Evolutionary conservation across 2,113 vertebrate genomes (phyloP).

Genomic region (Ammodramus savannarum): DNA sequence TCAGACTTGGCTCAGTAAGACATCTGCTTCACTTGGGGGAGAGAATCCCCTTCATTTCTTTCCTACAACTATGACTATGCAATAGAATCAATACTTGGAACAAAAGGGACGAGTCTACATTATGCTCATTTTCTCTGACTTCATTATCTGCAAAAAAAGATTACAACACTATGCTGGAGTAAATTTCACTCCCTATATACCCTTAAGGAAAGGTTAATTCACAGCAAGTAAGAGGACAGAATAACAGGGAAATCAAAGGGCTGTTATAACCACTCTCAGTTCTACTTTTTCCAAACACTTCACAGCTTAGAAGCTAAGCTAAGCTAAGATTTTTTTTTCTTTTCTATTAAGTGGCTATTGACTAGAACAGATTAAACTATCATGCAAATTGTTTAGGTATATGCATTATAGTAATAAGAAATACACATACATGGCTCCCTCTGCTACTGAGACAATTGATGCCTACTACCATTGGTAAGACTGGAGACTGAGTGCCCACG

Average conservation of each 20-base stretch:
- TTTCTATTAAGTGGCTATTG: background rate
- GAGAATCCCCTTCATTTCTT: background rate
- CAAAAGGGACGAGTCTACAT: background rate
- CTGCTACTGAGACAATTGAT: background rate
- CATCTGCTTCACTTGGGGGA: background rate
- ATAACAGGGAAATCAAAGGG: background rate
- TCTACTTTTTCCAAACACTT: background rate
- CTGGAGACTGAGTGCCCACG: background rate
- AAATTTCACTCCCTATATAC: background rate
- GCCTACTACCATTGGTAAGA: background rate
- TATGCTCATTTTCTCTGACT: background rate
- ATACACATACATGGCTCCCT: background rate
- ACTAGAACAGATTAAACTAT: background rate
- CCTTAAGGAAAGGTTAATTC: background rate
- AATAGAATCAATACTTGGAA: background rate
- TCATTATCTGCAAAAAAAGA: background rate
- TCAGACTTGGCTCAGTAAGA: slow-evolving; percentile 6
- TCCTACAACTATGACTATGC: background rate
- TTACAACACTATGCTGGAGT: background rate
- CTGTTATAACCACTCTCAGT: background rate
- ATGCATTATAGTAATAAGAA: background rate
- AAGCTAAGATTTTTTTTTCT: background rate
- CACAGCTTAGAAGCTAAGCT: background rate
- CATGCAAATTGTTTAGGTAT: background rate
- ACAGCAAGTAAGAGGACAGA: background rate